A percentile compares a stretch with the other conserved stretches of the same genome.
Evolutionary conservation across 1,140 invertebrate genomes (phyloP).

Genomic region (Mercenaria mercenaria): DNA sequence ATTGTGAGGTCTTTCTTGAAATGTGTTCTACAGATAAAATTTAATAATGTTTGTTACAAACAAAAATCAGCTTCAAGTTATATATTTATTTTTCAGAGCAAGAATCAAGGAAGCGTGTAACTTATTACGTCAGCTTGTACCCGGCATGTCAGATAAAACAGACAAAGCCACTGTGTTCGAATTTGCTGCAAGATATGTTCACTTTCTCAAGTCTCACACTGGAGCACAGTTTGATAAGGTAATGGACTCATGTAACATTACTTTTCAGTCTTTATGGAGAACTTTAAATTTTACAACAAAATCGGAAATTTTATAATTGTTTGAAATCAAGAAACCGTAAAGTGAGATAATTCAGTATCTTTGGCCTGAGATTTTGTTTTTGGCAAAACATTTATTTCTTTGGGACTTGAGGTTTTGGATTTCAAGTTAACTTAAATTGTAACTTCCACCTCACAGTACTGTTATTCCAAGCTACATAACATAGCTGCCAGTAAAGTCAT

Average conservation of each 20-base stretch:
- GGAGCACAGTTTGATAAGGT: constrained; percentile 83
- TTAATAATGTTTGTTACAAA: too few species aligned
- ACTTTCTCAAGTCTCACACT: constrained; percentile 81
- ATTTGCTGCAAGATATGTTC: constrained; percentile 85
- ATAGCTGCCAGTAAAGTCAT: too few species aligned
- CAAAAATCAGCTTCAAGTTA: background rate
- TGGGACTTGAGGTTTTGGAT: too few species aligned
- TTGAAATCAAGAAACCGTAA: background rate
- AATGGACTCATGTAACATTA: too few species aligned
- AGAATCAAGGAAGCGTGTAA: constrained; percentile 86
- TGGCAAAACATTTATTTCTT: too few species aligned
- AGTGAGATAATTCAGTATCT: background rate
- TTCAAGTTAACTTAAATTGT: too few species aligned
- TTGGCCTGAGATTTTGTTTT: too few species aligned
- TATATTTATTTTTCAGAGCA: constrained; percentile 71
- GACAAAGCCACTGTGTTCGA: constrained; percentile 87
- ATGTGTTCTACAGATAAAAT: too few species aligned
- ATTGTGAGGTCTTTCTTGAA: too few species aligned
- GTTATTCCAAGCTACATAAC: too few species aligned
- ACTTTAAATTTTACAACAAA: background rate
- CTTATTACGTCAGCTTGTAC: constrained; percentile 83
- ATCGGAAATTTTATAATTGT: background rate
- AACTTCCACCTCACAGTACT: too few species aligned
- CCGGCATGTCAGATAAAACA: constrained; percentile 86
- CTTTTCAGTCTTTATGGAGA: too few species aligned